phyloP scores from a whole-genome alignment of 2,797 vertebrate species.

The Helicolenus hilgendorfi region DNA sequence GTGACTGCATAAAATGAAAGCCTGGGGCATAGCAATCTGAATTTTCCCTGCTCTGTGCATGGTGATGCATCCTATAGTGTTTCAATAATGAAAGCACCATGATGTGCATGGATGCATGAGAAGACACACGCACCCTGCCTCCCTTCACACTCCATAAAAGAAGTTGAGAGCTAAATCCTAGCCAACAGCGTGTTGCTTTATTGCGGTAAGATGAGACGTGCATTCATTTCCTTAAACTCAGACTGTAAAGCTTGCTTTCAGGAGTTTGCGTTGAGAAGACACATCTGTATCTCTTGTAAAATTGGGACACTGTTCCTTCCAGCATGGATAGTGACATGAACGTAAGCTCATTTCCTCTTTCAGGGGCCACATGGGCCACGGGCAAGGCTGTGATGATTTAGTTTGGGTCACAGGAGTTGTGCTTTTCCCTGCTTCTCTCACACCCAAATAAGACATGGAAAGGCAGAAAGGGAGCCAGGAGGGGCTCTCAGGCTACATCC shows the following conservation, averaged over 20 bases:
- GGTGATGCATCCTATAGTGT: conserved; percentile 74
- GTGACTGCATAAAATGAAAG: conserved; percentile 59
- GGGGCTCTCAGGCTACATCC: conserved; percentile 20
- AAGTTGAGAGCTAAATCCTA: conserved; percentile 70
- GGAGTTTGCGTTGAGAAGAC: conserved; percentile 24
- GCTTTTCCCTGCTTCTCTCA: conserved; percentile 3
- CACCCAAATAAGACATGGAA: conserved; percentile 48
- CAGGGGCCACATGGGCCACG: conserved; percentile 14
- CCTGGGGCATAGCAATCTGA: conserved; percentile 56
- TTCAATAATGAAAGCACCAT: conserved; percentile 80
- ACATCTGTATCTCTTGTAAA: conserved; percentile 45
- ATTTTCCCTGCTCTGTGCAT: conserved; percentile 61
- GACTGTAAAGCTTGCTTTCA: conserved; percentile 44
- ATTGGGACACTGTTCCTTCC: conserved; percentile 24
- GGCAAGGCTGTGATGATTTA: conserved; percentile 56
- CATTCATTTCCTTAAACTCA: conserved; percentile 68
- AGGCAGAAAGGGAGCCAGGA: conserved; percentile 34
- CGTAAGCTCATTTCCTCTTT: conserved; percentile 43
- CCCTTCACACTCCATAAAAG: conserved; percentile 75
- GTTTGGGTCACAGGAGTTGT: conserved; percentile 50
- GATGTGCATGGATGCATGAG: conserved; percentile 77
- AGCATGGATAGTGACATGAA: conserved; percentile 37
- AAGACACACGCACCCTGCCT: conserved; percentile 54
- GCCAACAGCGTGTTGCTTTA: conserved; percentile 69
- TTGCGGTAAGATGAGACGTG: conserved; percentile 52